Base-by-base conservation (phyloP, 2,113 vertebrate species). In the Ochotona princeps region DNA sequence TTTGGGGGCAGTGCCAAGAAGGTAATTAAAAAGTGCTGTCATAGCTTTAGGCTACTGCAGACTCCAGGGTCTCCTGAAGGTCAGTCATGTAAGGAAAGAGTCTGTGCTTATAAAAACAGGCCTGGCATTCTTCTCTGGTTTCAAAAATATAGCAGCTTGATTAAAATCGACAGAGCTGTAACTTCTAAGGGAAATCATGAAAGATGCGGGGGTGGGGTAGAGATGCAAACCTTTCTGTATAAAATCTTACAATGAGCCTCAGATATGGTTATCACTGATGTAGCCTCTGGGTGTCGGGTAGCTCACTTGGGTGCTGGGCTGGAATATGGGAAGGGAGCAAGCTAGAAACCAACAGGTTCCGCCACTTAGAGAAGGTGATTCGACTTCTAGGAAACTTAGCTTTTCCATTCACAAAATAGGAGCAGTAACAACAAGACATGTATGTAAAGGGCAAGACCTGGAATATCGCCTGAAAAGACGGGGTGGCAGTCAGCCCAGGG, bases 11-110 rank as follows among this genome's bases (percentile, higher is more conserved):
- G 75, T 90, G 74, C 93, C 90, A 92, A 90, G 76, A 94, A 95
- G 66, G 94, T 92, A 95, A 97, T 96, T 96, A 96, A 96, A 44
- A 96, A 94, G 93, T 90, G 85, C 85, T 96, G 78, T 83, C 94
- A 89, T 92, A 83, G 74, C 94, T 94, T 95, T 60, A 94, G 94
- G 94, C 85, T 87, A 65, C 83, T 67, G n/a, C 88, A 79, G 26
- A 75, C 79, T 73, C 20, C 66, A 61, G 83, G 73, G 54, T 89
- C 63, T 93, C 70, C 63, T 95, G 93, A 94, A 96, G 94, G 95
- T 93, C 91, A 91, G 28, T 85, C 92, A 83, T 78, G 66, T 94
- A 83, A 88, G 91, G 67, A 93, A 47, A 90, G 65, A 26, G 85
- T 61, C 94, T 87, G 49, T 87, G 63, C 87, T 93, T 93, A 90